Evolutionary conservation across 2,888 invertebrate species (phyloP).

Genomic region (Beris morrisii): DNA sequence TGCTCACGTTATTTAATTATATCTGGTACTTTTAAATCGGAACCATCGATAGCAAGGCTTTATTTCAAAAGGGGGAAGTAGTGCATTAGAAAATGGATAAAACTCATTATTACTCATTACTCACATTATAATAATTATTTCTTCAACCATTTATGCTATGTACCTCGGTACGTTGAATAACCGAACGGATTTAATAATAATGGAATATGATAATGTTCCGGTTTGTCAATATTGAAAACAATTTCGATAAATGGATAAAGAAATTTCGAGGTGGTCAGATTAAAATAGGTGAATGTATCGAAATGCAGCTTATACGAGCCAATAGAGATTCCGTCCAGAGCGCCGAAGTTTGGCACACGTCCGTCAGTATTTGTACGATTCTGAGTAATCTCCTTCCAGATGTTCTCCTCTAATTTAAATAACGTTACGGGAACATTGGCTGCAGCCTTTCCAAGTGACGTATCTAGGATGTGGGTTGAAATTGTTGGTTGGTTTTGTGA

Average conservation of each 20-base stretch:
- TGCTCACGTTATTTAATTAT: too few relatives aligned
- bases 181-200: conserved; percentile 72
- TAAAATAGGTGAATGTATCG: conserved; percentile 72
- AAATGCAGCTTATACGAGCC: conserved; percentile 77
- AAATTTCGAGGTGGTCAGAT: conserved; percentile 61
- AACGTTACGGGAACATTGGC: conserved; percentile 68
- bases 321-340: conserved; percentile 59
- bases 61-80: too few relatives aligned
- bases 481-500: conserved; percentile 59
- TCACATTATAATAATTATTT: too few relatives aligned
- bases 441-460: conserved; percentile 68
- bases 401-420: conserved; percentile 65
- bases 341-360: conserved; percentile 65
- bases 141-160: conserved; percentile 49
- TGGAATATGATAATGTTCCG: conserved; percentile 70
- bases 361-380: conserved; percentile 68
- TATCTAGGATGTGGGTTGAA: conserved; percentile 76
- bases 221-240: conserved; percentile 65
- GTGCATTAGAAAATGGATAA: too few relatives aligned
- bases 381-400: conserved; percentile 70
- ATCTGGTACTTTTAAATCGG: too few relatives aligned
- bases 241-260: conserved; percentile 59
- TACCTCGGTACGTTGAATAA: conserved; percentile 74
- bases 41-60: too few relatives aligned
- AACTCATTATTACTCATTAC: too few relatives aligned